Evolutionary conservation across 1,140 invertebrate species (phyloP).

Genomic region (Drosophila takahashii): DNA sequence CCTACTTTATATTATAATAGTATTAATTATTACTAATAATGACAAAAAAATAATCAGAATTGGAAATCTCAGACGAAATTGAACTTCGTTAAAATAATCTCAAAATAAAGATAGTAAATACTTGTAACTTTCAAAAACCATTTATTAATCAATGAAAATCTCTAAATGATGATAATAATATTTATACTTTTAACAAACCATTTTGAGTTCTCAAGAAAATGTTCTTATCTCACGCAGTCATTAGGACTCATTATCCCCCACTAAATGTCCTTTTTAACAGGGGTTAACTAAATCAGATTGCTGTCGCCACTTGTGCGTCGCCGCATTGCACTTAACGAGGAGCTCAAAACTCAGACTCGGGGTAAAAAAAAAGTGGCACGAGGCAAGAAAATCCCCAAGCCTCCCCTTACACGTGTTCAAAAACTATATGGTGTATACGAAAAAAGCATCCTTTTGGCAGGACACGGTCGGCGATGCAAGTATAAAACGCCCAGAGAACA

Average conservation of each 20-base stretch:
- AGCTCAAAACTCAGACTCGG: slow-evolving; percentile 25
- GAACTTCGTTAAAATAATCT: too few species aligned
- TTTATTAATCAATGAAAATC: background rate
- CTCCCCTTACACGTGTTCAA: slow-evolving; percentile 14
- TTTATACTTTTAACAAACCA: background rate
- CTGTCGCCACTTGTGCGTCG: slow-evolving; percentile 51
- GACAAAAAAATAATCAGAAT: too few species aligned
- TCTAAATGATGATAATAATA: background rate
- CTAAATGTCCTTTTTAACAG: slow-evolving; percentile 35
- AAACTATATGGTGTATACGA: slow-evolving; percentile 45
- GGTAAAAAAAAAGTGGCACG: slow-evolving; percentile 61
- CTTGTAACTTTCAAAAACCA: background rate
- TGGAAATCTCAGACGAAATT: too few species aligned
- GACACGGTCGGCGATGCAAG: slow-evolving; percentile 36
- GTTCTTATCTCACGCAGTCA: background rate
- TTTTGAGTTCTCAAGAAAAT: too few species aligned
- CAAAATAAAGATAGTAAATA: too few species aligned
- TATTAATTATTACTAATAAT: too few species aligned
- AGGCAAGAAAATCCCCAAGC: slow-evolving; percentile 27
- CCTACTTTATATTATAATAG: too few species aligned
- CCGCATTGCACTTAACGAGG: slow-evolving; percentile 54
- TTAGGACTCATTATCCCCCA: slow-evolving; percentile 8
- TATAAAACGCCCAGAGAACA: slow-evolving; percentile 33
- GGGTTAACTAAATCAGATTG: slow-evolving; percentile 33
- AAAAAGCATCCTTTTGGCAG: slow-evolving; percentile 62